Conservation (phyloP, 2,888 invertebrate genomes). For the Cephus nigrinus region DNA sequence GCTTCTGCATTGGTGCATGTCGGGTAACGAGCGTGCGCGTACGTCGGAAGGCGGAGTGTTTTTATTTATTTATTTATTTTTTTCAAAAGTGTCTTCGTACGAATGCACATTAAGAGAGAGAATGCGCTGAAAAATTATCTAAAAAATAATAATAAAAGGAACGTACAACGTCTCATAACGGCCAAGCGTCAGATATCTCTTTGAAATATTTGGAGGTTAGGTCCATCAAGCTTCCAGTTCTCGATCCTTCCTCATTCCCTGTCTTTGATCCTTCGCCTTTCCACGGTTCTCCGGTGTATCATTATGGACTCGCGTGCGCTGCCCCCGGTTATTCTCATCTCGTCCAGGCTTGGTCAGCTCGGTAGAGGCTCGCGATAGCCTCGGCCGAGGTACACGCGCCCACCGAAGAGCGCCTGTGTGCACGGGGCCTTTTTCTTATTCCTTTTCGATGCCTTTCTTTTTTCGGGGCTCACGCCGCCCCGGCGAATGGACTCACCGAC, state of each 20-base stretch:
- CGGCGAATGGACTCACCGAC: slow-evolving; percentile 20
- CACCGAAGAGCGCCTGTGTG: slow-evolving; percentile 5
- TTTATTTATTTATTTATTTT: slow-evolving; percentile 8
- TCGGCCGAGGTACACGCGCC: not conserved
- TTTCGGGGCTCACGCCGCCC: slow-evolving; percentile 12
- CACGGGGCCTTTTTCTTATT: slow-evolving; percentile 6
- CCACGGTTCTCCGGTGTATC: slow-evolving; percentile 45
- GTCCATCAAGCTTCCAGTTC: slow-evolving; percentile 17
- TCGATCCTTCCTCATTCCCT: slow-evolving; percentile 16
- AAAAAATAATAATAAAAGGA: not conserved
- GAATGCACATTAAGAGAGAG: no score
- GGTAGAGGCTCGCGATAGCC: slow-evolving; percentile 1
- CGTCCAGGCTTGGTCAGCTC: slow-evolving; percentile 8
- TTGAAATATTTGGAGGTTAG: not conserved
- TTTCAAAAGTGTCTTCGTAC: not conserved
- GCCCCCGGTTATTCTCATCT: slow-evolving; percentile 60
- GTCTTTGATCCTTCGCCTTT: slow-evolving; percentile 13
- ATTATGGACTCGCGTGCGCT: slow-evolving; percentile 60
- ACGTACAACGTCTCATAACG: not conserved
- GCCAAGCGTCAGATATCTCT: not conserved
- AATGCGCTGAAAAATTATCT: not conserved
- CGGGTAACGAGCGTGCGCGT: not conserved
- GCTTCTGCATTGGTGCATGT: slow-evolving; percentile 15
- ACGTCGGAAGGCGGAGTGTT: not conserved
- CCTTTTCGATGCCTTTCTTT: slow-evolving; percentile 12